Conservation (phyloP, 2,113 vertebrate genomes). For the Rhipidura dahli region DNA sequence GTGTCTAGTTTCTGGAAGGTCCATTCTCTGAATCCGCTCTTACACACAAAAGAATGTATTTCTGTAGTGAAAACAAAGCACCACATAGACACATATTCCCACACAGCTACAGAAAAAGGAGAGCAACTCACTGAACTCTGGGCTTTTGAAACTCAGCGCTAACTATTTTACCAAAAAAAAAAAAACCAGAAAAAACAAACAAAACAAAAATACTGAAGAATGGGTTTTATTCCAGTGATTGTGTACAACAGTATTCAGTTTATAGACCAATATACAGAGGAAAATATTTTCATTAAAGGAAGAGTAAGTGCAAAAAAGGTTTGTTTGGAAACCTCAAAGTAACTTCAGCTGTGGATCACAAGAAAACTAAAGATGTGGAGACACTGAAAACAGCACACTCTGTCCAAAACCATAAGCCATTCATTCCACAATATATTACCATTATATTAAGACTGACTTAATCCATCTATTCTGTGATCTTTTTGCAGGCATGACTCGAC, state of each 20-base stretch:
- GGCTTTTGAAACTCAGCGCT: neutral
- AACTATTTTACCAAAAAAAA: neutral
- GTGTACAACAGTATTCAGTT: neutral
- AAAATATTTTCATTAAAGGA: neutral
- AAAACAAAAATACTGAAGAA: neutral
- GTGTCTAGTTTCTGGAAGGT: neutral
- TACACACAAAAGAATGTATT: neutral
- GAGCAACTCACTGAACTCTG: neutral
- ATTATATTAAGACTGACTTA: neutral
- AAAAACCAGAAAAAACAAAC: neutral
- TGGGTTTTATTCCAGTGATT: neutral
- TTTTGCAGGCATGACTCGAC: neutral
- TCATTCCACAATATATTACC: neutral
- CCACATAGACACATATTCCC: fast-evolving
- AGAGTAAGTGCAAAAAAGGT: neutral
- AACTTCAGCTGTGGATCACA: neutral
- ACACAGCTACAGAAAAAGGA: neutral
- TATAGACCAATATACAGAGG: neutral
- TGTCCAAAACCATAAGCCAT: neutral
- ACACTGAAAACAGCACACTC: neutral
- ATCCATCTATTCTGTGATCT: neutral
- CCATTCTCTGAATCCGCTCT: neutral
- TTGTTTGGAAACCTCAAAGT: neutral
- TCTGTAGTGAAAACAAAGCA: neutral
- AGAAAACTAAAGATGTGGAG: neutral